These are phyloP conservation scores for Calliopsis andreniformis DNA, from an alignment of 1,140 invertebrate species.

Conservation along the genomic window DNA sequence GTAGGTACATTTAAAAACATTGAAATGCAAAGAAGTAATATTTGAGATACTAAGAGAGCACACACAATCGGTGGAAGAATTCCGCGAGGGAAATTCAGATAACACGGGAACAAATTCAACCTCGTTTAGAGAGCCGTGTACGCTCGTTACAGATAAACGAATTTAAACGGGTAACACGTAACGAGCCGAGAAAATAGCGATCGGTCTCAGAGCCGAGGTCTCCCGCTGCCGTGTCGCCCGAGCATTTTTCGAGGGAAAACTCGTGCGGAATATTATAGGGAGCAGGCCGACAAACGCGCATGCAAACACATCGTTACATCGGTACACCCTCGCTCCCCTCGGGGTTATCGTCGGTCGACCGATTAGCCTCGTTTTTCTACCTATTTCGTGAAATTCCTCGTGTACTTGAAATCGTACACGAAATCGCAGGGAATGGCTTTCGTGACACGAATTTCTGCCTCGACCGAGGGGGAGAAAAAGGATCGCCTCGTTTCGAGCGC, in stretches of 20 bases:
- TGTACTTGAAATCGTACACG: constrained; percentile 48
- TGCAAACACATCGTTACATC: constrained; percentile 59
- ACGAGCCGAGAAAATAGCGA: constrained; percentile 22
- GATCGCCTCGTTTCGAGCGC: constrained; percentile 52
- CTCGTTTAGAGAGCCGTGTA: not conserved
- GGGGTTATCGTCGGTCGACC: constrained; percentile 43
- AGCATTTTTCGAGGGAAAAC: constrained; percentile 31
- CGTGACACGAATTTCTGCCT: constrained; percentile 52
- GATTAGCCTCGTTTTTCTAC: constrained; percentile 65
- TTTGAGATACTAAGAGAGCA: too few species aligned
- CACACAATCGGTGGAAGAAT: too few species aligned
- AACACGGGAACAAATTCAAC: not conserved
- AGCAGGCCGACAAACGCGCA: constrained; percentile 44
- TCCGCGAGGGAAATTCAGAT: not conserved
- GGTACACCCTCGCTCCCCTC: constrained; percentile 9
- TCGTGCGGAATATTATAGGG: constrained; percentile 1
- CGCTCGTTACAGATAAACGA: not conserved
- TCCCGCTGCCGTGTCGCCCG: constrained; percentile 1
- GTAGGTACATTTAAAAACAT: too few species aligned
- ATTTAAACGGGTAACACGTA: not conserved
- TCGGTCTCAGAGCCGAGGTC: not conserved
- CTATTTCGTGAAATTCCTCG: constrained; percentile 57
- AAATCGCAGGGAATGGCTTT: constrained; percentile 20
- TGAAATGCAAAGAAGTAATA: too few species aligned
- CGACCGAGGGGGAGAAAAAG: not conserved